Percentiles rank a stretch among this genome's conserved stretches.
These are phyloP conservation scores for Rhodophaea formosa DNA, from an alignment of 2,888 invertebrate genomes.

Conservation along the genomic window DNA sequence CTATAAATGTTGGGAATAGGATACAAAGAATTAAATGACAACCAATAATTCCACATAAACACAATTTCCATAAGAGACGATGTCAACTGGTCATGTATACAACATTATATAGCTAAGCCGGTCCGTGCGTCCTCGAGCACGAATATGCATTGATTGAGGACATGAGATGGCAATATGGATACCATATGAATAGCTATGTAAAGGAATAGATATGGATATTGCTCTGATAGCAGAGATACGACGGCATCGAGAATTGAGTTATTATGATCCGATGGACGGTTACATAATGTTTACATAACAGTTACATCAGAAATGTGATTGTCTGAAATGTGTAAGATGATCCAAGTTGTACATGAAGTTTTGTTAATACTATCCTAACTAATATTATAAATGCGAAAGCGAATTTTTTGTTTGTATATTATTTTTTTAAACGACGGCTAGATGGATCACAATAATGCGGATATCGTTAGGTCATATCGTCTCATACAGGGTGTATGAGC, in stretches of 20 bases:
- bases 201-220: neutral
- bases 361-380: too few relatives aligned
- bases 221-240: neutral
- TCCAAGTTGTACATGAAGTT: too few relatives aligned
- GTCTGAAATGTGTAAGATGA: neutral
- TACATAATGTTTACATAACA: neutral
- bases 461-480: too few relatives aligned
- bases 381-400: too few relatives aligned
- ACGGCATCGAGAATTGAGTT: neutral
- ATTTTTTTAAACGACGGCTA: too few relatives aligned
- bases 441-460: too few relatives aligned
- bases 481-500: too few relatives aligned
- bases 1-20: too few relatives aligned
- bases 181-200: neutral
- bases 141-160: slow-evolving; percentile 4
- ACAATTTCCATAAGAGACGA: neutral
- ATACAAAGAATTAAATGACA: too few relatives aligned
- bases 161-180: neutral
- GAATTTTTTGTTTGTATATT: too few relatives aligned
- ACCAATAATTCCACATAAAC: neutral
- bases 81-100: neutral
- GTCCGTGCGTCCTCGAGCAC: neutral
- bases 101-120: neutral
- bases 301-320: neutral
- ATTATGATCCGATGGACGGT: neutral